Percentiles rank a stretch among this genome's conserved stretches.
Conservation (phyloP, 2,888 invertebrate species). For the Temnothorax ravouxi region DNA sequence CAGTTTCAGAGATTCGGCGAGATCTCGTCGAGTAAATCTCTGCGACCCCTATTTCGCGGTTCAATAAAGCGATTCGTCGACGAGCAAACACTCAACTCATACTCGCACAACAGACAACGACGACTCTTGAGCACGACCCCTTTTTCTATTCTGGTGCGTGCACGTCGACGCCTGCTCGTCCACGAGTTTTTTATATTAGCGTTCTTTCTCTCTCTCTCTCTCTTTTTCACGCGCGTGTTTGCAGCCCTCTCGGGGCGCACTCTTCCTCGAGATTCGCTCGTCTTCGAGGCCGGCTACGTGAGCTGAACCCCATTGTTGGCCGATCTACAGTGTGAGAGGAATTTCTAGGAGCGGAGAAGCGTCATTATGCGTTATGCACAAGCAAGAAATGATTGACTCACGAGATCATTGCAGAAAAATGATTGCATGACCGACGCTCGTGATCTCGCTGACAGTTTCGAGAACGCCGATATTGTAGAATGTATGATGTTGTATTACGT, state of each 20-base stretch:
- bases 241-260: slow-evolving; percentile 46
- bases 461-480: neutral
- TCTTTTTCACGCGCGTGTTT: neutral
- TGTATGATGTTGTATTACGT: slow-evolving; percentile 8
- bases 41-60: slow-evolving; percentile 41
- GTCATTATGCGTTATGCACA: slow-evolving; percentile 48
- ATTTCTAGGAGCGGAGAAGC: slow-evolving; percentile 58
- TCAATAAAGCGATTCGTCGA: slow-evolving; percentile 68
- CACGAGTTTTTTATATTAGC: slow-evolving; percentile 49
- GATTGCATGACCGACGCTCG: slow-evolving; percentile 48
- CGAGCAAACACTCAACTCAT: slow-evolving; percentile 66
- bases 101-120: slow-evolving; percentile 63
- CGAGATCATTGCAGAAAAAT: slow-evolving; percentile 54
- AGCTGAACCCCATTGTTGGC: slow-evolving; percentile 73
- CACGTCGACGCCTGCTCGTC: slow-evolving; percentile 47
- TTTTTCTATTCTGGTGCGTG: slow-evolving; percentile 62
- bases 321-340: slow-evolving; percentile 70
- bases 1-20: neutral
- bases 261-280: slow-evolving; percentile 7
- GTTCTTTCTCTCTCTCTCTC: neutral
- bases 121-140: slow-evolving; percentile 66
- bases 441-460: slow-evolving; percentile 1
- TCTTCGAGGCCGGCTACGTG: slow-evolving; percentile 39
- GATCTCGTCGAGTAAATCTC: slow-evolving; percentile 34
- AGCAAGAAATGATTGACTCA: slow-evolving; percentile 42